Percentiles rank a stretch among this genome's conserved stretches.
phyloP scores from a whole-genome alignment of 2,797 vertebrate species.

The Syndactyla subalaris region DNA sequence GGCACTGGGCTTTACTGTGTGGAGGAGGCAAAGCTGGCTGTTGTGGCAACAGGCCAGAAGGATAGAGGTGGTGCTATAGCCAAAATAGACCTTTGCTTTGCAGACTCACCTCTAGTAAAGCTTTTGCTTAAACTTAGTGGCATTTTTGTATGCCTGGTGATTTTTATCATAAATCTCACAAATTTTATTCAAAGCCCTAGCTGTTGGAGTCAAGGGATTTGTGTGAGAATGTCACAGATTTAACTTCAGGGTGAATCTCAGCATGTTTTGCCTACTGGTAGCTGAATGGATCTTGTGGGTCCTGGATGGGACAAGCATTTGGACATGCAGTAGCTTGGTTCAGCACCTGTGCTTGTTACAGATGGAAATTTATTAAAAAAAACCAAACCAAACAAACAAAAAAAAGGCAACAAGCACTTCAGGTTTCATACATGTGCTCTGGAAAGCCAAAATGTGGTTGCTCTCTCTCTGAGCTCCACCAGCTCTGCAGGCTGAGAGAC shows the following conservation, averaged over 20 bases:
- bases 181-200: not conserved
- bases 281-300: not conserved
- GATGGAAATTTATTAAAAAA: not conserved
- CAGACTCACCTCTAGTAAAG: not conserved
- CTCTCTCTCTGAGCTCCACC: not conserved
- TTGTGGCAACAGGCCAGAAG: not conserved
- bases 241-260: not conserved
- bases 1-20: not conserved
- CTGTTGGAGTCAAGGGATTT: not conserved
- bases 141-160: not conserved
- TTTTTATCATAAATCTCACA: not conserved
- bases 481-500: not conserved
- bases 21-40: not conserved
- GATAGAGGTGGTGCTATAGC: not conserved
- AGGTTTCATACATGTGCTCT: not conserved
- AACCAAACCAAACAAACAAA: too few relatives aligned
- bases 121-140: not conserved
- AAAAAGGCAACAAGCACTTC: not conserved
- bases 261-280: not conserved
- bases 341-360: not conserved
- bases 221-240: not conserved
- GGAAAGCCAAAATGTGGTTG: not conserved
- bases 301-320: not conserved
- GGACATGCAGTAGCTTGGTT: fast-evolving
- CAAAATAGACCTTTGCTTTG: not conserved